These are phyloP conservation scores for Pipistrellus nathusii DNA, from an alignment of 2,797 vertebrate genomes.

Conservation along the genomic window DNA sequence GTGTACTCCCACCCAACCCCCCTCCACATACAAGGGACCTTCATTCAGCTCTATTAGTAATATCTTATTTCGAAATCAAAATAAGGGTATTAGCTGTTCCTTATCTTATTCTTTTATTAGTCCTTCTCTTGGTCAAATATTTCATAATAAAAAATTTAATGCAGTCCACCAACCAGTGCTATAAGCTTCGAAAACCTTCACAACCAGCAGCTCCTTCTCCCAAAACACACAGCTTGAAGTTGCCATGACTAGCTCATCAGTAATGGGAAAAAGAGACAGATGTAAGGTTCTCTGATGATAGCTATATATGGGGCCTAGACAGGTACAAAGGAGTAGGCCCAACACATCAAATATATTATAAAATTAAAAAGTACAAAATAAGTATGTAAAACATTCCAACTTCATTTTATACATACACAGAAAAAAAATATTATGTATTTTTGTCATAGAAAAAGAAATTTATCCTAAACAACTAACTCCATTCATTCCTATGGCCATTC, in stretches of 20 bases:
- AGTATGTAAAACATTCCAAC: not conserved
- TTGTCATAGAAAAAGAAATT: not conserved
- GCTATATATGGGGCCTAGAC: not conserved
- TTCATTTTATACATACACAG: not conserved
- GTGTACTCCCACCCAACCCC: not conserved
- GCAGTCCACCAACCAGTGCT: not conserved
- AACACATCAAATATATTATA: not conserved
- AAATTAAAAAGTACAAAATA: not conserved
- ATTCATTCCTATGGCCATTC: not conserved
- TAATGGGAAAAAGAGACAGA: not conserved
- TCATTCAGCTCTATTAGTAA: not conserved
- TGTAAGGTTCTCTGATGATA: not conserved
- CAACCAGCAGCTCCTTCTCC: not conserved
- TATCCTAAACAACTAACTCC: not conserved
- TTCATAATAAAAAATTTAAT: conserved; percentile 26
- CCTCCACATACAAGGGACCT: not conserved
- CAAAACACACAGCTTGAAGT: not conserved
- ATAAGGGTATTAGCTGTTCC: not conserved
- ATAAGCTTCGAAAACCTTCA: not conserved
- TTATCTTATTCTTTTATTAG: conserved; percentile 32
- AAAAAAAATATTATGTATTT: not conserved
- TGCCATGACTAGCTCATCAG: not conserved
- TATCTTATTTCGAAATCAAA: conserved; percentile 33
- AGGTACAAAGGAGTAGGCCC: not conserved
- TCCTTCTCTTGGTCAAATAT: conserved; percentile 13